These are phyloP conservation scores for Acromyrmex heyeri DNA, from an alignment of 1,140 invertebrate genomes.

Conservation along the genomic window DNA sequence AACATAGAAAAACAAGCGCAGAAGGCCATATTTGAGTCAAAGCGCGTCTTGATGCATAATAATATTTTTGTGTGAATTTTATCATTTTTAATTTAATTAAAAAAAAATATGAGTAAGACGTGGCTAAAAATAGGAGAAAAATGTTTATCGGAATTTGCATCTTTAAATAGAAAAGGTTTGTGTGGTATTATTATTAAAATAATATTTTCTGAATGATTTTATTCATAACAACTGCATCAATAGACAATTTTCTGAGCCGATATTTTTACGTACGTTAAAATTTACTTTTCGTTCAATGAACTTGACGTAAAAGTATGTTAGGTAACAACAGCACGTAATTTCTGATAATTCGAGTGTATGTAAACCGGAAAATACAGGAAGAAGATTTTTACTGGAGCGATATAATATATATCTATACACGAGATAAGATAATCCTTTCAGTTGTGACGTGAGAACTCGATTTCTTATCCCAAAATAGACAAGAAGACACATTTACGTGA, in stretches of 20 bases:
- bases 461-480: not conserved
- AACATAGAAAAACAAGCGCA: too few species aligned
- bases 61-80: too few species aligned
- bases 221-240: not conserved
- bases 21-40: too few species aligned
- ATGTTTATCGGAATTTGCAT: not conserved
- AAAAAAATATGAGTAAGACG: not conserved
- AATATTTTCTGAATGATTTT: not conserved
- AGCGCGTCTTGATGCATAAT: too few species aligned
- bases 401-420: not conserved
- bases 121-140: not conserved
- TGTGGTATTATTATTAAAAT: conserved; percentile 3
- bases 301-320: conserved; percentile 25
- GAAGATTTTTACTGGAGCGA: conserved; percentile 4
- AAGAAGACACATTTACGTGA: not conserved
- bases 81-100: too few species aligned
- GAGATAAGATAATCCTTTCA: conserved; percentile 42
- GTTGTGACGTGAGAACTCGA: conserved; percentile 7
- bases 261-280: conserved; percentile 1
- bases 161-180: not conserved
- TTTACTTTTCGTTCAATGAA: conserved; percentile 29
- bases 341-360: not conserved
- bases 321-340: conserved; percentile 27
- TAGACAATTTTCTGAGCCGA: not conserved
- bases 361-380: conserved; percentile 26